Percentiles rank a stretch among this genome's conserved stretches.
These are phyloP conservation scores for Cinclus mexicanus DNA, from an alignment of 2,113 vertebrate genomes.

Conservation along the genomic window DNA sequence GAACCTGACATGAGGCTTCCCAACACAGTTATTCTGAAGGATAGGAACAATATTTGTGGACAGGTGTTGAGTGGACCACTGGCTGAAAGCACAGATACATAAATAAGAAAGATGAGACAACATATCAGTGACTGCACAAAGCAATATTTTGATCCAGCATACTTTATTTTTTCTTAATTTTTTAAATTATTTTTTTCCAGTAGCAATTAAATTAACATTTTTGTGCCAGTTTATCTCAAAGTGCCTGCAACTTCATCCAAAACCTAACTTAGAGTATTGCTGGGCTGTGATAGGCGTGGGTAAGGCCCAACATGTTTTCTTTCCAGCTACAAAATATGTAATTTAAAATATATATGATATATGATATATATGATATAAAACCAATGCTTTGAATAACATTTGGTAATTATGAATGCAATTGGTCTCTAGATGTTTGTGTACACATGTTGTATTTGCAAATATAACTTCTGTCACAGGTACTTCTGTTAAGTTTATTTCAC, in stretches of 20 bases:
- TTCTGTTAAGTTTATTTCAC: neutral
- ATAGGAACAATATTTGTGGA: neutral
- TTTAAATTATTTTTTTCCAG: neutral
- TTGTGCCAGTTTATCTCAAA: neutral
- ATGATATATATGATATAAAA: too few relatives aligned
- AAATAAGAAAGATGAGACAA: neutral
- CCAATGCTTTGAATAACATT: neutral
- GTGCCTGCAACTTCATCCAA: neutral
- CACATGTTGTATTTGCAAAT: neutral
- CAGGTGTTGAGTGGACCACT: neutral
- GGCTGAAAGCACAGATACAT: neutral
- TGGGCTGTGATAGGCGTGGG: neutral
- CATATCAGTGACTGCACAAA: neutral
- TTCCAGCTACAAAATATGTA: neutral
- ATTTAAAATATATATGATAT: neutral
- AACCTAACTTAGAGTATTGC: neutral
- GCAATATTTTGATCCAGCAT: neutral
- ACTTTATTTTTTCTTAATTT: neutral
- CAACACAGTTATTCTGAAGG: neutral
- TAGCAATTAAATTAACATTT: neutral
- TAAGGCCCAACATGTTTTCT: neutral
- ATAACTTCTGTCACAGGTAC: neutral
- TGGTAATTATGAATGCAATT: neutral
- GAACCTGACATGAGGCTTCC: neutral
- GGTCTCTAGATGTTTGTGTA: neutral